Evolutionary conservation across 2,113 vertebrate species (phyloP), one percentile per base, ranked within the genome.

Genomic region (Syngnathus typhle): DNA sequence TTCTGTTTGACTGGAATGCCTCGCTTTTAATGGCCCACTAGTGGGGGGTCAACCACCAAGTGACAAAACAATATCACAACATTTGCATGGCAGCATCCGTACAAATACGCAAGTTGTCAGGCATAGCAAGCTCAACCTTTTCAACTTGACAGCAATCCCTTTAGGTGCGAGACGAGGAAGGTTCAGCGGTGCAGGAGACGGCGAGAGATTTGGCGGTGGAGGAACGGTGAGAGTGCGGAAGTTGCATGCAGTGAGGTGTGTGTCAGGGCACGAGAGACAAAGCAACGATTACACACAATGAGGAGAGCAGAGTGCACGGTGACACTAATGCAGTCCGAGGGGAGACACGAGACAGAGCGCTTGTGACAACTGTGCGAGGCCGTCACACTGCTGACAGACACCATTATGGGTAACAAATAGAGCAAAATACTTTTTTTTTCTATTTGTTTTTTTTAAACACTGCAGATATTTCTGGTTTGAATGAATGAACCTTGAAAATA

Each of bases 81-180:
- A 82, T 86, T 89, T 86, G 87, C 85, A 87, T 88, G 55, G 71
- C 56, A 4, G 66, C 56, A 81, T 83, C 82, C 77, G 80, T 83
- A 83, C 80, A 90, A 89, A 90, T 85, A 88, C 75, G 65, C 83
- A 83, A 84, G 86, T 88, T 91, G 90, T 89, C 88, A 90, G 88
- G 86, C 90, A 86, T 91, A 82, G 84, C 85, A 55, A 83, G 78
- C 72, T 68, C 71, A 83, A 77, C 81, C 85, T 88, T 85, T 89
- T 87, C 87, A 87, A 54, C 16, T 68, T 88, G 84, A 87, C 87
- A 90, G 85, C 80, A 89, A 88, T 82, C 83, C 86, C 85, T 85
- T 88, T 86, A 90, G 82, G 84, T 86, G 84, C 68, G 85, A 81
- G 84, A 77, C 74, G 58, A 83, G 70, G 43, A 85, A 81, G 84